These are phyloP conservation scores for Caenorhabditis japonica DNA, from an alignment of 2,888 invertebrate genomes.

Conservation along the genomic window DNA sequence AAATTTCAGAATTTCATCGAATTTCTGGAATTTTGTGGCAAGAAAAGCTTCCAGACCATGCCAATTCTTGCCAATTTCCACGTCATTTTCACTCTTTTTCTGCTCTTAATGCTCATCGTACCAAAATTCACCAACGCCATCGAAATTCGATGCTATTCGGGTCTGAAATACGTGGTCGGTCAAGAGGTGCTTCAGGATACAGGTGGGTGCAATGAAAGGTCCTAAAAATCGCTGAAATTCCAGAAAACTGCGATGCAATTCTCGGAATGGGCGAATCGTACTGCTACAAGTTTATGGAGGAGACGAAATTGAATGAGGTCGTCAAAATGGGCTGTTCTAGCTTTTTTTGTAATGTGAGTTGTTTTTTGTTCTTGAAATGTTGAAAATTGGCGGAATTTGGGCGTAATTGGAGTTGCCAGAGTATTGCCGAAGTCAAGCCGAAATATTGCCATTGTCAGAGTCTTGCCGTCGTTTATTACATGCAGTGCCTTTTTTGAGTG, in stretches of 20 bases:
- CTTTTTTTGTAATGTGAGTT: slow-evolving; percentile 65
- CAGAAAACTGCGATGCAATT: slow-evolving; percentile 57
- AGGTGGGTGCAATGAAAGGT: slow-evolving; percentile 21
- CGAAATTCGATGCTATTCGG: slow-evolving; percentile 59
- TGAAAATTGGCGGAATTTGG: no score
- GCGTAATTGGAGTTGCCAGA: no score
- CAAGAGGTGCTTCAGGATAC: slow-evolving; percentile 58
- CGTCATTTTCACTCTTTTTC: no score
- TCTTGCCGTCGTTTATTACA: no score
- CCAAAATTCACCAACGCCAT: slow-evolving; percentile 8
- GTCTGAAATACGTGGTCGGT: slow-evolving; percentile 59
- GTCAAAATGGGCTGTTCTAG: slow-evolving; percentile 66
- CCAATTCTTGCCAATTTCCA: no score
- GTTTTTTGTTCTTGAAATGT: not conserved
- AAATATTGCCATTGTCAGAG: no score
- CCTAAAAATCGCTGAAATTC: slow-evolving; percentile 13
- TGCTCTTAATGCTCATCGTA: no score
- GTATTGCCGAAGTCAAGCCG: no score
- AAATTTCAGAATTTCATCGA: no score
- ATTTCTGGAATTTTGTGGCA: no score
- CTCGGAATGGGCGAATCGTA: slow-evolving; percentile 61
- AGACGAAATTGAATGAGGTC: slow-evolving; percentile 58
- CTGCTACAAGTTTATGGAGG: slow-evolving; percentile 66
- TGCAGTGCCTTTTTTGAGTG: no score
- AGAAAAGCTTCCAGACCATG: no score